phyloP scores from a whole-genome alignment of 2,113 vertebrate species.

The Pyrgilauda ruficollis region DNA sequence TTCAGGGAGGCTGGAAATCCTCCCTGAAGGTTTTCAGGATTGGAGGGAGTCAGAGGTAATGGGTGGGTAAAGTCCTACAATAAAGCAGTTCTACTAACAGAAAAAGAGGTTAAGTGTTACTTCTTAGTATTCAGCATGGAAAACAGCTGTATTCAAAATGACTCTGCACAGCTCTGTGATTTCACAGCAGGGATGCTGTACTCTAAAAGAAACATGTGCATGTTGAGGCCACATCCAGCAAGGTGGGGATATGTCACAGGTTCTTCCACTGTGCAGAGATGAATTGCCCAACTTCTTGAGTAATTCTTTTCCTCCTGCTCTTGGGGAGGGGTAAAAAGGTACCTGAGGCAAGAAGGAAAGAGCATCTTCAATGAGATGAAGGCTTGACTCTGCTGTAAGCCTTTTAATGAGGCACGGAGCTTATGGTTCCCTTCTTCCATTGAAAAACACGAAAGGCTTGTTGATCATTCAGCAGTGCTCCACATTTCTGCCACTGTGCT shows the following conservation, averaged over 20 bases:
- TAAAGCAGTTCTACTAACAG: neutral
- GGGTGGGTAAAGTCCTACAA: neutral
- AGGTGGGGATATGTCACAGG: neutral
- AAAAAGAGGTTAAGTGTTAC: neutral
- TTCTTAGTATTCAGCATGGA: neutral
- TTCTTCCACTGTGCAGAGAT: accelerated
- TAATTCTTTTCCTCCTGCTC: neutral
- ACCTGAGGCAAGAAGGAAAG: neutral
- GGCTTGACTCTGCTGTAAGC: neutral
- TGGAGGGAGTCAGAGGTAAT: neutral
- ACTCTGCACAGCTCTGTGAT: neutral
- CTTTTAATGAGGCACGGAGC: neutral
- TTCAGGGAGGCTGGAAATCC: neutral
- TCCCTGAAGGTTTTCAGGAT: neutral
- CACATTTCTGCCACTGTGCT: neutral
- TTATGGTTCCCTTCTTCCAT: neutral
- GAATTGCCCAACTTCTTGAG: neutral
- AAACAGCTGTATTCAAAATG: neutral
- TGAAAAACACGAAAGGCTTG: neutral
- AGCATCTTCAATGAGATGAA: neutral
- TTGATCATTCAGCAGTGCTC: neutral
- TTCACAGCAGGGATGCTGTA: neutral
- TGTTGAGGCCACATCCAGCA: accelerated
- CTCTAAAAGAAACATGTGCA: neutral
- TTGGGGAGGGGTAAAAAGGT: neutral